Evolutionary conservation across 2,113 vertebrate genomes (phyloP), one percentile per base, ranked within the genome.

Genomic region (Aix galericulata): DNA sequence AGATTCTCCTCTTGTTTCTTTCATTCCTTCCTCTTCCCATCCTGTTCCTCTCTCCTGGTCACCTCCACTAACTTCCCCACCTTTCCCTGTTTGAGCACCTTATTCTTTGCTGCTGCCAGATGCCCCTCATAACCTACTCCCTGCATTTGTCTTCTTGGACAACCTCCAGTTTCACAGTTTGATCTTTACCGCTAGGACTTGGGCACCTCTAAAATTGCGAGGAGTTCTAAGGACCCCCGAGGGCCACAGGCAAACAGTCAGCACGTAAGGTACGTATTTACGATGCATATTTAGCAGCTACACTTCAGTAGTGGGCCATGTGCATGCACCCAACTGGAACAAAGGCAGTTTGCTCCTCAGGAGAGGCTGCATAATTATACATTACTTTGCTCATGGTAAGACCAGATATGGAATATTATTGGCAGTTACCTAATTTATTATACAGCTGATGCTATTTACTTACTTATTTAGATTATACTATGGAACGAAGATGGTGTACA

Each of bases 161-260:
- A 32, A 13, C 32, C 32, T 44, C 42, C 31, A 11, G 20, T 27
- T 20, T n/a, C 48, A 50, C 21, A 50, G 11, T 6, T 50, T 21
- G 23, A 14, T 26, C 25, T 52, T 52, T 52, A 9, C n/a, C 0
- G 0, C 6, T 31, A 1, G 6, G 17, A 13, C 9, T 22, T n/a
- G 31, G n/a, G 71, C 4, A 36, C 18, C n/a, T 62, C 40, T 73
- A 25, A 55, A 29, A 1, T 13, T 0, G 3, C 11, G 20, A n/a
- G 60, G 31, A 55, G 8, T 17, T n/a, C 31, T 20, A 12, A 72
- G 26, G 56, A 44, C 2, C 32, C 10, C 34, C 22, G 13, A 16
- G 20, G 32, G 34, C 27, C 53, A 38, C 44, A 29, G 21, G 26
- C 31, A 31, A 29, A 23, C 8, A 5, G 7, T 55, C 25, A 1